A percentile compares a stretch with the other conserved stretches of the same genome.
Evolutionary conservation across 2,113 vertebrate genomes (phyloP).

Genomic region (Albula goreensis): DNA sequence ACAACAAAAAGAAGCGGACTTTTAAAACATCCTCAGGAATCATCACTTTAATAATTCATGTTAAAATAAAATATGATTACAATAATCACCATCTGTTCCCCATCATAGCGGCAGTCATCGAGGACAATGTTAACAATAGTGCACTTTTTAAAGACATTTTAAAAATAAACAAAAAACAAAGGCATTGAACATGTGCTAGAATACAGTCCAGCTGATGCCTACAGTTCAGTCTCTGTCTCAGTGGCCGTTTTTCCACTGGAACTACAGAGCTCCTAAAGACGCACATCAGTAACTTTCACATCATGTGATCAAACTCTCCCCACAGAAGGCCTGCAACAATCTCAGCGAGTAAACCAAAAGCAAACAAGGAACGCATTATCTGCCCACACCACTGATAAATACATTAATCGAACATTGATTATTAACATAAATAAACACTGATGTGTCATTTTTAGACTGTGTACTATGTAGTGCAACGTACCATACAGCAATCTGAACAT

Average conservation of each 20-base stretch:
- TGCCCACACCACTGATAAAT: conserved; percentile 1
- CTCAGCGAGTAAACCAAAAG: not conserved
- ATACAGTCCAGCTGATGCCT: not conserved
- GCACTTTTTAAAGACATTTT: conserved; percentile 29
- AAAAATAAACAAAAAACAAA: conserved; percentile 22
- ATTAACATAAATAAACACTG: not conserved
- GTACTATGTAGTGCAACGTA: conserved; percentile 8
- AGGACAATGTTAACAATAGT: conserved; percentile 23
- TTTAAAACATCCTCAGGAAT: conserved; percentile 29
- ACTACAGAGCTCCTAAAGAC: not conserved
- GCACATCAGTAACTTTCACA: not conserved
- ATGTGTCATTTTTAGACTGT: conserved; percentile 9
- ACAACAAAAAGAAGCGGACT: not conserved
- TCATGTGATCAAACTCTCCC: not conserved
- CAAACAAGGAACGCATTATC: not conserved
- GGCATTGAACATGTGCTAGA: conserved; percentile 19
- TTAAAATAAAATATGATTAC: conserved; percentile 47
- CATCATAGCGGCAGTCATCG: conserved; percentile 30
- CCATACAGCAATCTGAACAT: not conserved
- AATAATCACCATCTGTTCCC: conserved; percentile 33
- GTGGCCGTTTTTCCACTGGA: not conserved
- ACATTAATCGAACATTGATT: not conserved
- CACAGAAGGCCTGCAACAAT: not conserved
- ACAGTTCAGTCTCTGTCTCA: not conserved
- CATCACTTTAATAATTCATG: conserved; percentile 57